Evolutionary conservation across 2,888 invertebrate genomes (phyloP).

Genomic region (Drosophila falleni): DNA sequence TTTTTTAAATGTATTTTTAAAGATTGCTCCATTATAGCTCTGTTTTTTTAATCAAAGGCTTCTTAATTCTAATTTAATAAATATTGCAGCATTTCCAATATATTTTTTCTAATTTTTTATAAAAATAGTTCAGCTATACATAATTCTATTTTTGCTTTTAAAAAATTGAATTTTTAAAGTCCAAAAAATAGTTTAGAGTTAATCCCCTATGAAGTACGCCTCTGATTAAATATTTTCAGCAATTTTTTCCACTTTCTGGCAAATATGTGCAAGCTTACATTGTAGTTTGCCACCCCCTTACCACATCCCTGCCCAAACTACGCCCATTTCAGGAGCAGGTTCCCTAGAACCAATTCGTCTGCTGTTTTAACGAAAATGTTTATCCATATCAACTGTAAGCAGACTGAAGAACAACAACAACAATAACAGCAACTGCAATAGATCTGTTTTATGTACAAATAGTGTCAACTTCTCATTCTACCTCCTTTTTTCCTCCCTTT

Average conservation of each 20-base stretch:
- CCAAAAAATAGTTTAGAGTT: background rate
- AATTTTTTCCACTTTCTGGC: slow-evolving; percentile 43
- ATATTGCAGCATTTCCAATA: no score
- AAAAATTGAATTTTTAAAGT: no score
- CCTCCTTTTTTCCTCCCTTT: background rate
- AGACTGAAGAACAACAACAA: slow-evolving; percentile 38
- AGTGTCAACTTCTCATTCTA: slow-evolving; percentile 40
- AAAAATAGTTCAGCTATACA: no score
- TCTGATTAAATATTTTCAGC: slow-evolving; percentile 10
- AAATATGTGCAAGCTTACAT: slow-evolving; percentile 66
- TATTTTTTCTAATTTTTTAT: no score
- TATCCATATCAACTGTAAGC: slow-evolving; percentile 73
- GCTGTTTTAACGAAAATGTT: slow-evolving; percentile 67
- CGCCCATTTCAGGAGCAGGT: slow-evolving; percentile 1
- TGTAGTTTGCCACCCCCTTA: slow-evolving; percentile 14
- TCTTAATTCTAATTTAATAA: no score
- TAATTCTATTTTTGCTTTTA: no score
- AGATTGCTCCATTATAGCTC: no score
- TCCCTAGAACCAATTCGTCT: slow-evolving; percentile 25
- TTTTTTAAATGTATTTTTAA: no score
- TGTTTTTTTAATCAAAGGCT: no score
- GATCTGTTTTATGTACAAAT: slow-evolving; percentile 78
- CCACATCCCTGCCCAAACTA: background rate
- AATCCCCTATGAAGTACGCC: slow-evolving; percentile 10
- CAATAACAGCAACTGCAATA: slow-evolving; percentile 61